Base-by-base conservation (phyloP, 2,113 vertebrate genomes). In the Eleginops maclovinus region DNA sequence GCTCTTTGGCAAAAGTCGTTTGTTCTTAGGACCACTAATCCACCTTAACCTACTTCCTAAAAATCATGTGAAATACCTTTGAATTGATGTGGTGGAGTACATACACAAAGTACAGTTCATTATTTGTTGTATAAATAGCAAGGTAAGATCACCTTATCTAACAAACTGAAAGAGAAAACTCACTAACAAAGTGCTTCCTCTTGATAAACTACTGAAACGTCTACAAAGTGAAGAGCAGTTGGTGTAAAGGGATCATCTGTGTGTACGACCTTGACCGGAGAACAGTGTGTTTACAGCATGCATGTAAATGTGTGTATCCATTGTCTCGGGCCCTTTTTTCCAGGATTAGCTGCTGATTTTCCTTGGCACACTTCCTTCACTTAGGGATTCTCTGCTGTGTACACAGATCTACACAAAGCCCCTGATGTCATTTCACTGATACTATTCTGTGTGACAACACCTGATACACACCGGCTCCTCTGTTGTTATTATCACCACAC, bases 301-400 rank as follows among this genome's bases (percentile, higher is more conserved):
- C 69, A 81, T 89, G 82, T 49, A 77, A 87, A 88, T 83, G 78
- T 36, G 7, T 36, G 31, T 47, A 14, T 53, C 75, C 75, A 83
- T 88, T 85, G 78, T 91, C 87, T 85, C 68, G 13, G 75, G 80
- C 86, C 85, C 82, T n/a, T 83, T 89, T 89, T 87, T 91, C 85
- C 82, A 61, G 90, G 92, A 94, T 93, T 92, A 93, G 88, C 83
- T 60, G 68, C 81, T 91, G 51, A 70, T 89, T 90, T n/a, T 92
- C 84, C 82, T 85, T 87, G 83, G 85, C 87, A 82, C 82, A 19
- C 56, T 75, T 87, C 83, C 84, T 74, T 70, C 75, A 86, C 86
- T 73, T 80, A 74, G 85, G 69, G 77, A 78, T 76, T 61, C 84
- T 85, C 77, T 87, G 88, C 86, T 89, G 78, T 88, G 87, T 79